Conservation (phyloP, 1,140 invertebrate genomes). For the Bacillus rossius region DNA sequence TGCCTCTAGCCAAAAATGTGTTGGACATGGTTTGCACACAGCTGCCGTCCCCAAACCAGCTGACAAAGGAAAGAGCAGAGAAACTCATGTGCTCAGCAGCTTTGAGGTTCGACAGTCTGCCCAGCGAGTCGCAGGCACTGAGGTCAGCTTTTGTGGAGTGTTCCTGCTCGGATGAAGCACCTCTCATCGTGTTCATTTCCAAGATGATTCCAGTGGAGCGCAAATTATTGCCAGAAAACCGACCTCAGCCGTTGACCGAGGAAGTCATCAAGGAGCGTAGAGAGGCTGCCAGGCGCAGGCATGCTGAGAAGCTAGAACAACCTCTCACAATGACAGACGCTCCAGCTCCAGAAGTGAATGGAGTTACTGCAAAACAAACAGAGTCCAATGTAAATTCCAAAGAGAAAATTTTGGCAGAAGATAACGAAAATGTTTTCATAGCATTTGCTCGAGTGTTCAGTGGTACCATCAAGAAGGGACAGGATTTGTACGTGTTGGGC, state of each 20-base stretch:
- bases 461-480: constrained; percentile 73
- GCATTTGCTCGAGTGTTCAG: constrained; percentile 94
- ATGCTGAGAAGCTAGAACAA: constrained; percentile 43
- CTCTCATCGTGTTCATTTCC: constrained; percentile 88
- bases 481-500: constrained; percentile 75
- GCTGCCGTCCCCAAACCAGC: constrained; percentile 72
- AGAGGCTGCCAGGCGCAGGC: constrained; percentile 59
- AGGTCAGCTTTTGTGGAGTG: constrained; percentile 74
- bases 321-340: neutral
- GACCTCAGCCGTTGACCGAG: constrained; percentile 60
- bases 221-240: constrained; percentile 63
- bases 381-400: too few relatives aligned
- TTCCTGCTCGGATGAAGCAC: constrained; percentile 54
- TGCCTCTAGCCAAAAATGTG: constrained; percentile 76
- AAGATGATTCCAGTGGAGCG: constrained; percentile 85
- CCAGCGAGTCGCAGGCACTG: constrained; percentile 61
- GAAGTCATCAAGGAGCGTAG: constrained; percentile 69
- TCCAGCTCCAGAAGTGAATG: too few relatives aligned
- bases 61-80: constrained; percentile 72
- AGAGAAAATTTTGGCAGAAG: constrained; percentile 22
- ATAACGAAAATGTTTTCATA: constrained; percentile 67
- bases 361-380: too few relatives aligned
- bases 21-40: constrained; percentile 74
- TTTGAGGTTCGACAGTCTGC: constrained; percentile 61
- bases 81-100: constrained; percentile 66